Base-by-base conservation (phyloP, 2,888 invertebrate genomes). In the Hedychridium roseum region DNA sequence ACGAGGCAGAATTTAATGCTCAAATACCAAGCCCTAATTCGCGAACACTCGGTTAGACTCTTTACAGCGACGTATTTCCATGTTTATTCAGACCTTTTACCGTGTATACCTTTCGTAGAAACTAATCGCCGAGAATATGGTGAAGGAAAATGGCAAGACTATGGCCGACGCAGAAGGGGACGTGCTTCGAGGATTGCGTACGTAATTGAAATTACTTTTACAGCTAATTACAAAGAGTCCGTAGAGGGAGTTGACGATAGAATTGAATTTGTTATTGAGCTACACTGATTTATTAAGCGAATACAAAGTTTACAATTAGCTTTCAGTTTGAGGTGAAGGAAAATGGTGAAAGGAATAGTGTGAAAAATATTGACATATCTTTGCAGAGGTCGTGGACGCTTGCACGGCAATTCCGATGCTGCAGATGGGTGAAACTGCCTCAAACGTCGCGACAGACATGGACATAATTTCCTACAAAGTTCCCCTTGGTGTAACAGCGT, bases 101-200 rank as follows among this genome's bases (percentile, higher is more conserved):
- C 16, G 14, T 11, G 2, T 11, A 16, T 3, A 32, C 4, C 7
- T 1, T 35, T 54, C 71, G n/a, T 60, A 86, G 84, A 88, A 90
- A 80, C 89, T 90, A 74, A 79, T 99, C 60, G 97, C 98, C 0
- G 88, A 89, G 57, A 94, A 89, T 78, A 92, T 99, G 53, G 98
- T 98, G 1, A 81, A 85, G 64, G 99, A 99, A 77, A 98, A 99
- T 81, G 99, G 99, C 43, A 99, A 99, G 79, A 99, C 99, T 0
- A 82, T 94, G 56, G 88, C 89, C 7, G 99, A 99, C 82, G 98
- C 99, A 0, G 97, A 98, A 78, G 99, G 99, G 27, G 99, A 99
- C 81, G 97, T 99, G 2, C 85, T 95, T 50, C 86, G 99, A 76
- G 99, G 99, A 51, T 85, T 99, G 50, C 99, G 95, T 95, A 83